Conservation (phyloP, 2,797 vertebrate genomes). For the Phaenicophaeus curvirostris region DNA sequence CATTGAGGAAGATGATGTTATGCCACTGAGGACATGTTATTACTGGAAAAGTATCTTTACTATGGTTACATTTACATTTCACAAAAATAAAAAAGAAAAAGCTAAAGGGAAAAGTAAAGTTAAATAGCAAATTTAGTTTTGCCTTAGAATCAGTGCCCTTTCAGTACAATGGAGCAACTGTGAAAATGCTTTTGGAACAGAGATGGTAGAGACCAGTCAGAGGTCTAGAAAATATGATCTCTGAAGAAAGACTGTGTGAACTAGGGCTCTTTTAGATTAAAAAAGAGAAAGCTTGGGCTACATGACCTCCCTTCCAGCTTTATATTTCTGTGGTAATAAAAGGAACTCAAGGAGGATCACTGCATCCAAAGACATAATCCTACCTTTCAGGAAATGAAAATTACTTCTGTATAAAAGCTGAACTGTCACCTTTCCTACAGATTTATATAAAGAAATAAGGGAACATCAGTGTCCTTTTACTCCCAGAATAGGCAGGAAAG, state of each 20-base stretch:
- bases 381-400: constrained; percentile 15
- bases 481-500: neutral
- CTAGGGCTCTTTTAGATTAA: constrained; percentile 10
- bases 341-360: constrained; percentile 1
- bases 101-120: neutral
- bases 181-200: constrained; percentile 1
- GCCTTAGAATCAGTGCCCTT: neutral
- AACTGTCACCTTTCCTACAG: neutral
- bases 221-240: constrained; percentile 22
- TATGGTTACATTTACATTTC: neutral
- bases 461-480: neutral
- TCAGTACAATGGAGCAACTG: neutral
- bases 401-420: neutral
- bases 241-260: constrained; percentile 27
- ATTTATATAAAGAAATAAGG: neutral
- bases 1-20: neutral
- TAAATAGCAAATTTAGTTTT: neutral
- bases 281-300: neutral
- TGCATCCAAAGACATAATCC: constrained; percentile 3
- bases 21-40: neutral
- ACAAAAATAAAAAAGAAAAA: neutral
- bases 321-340: constrained; percentile 31
- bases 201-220: neutral
- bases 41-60: neutral
- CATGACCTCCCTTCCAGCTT: constrained; percentile 19